These are phyloP conservation scores for Oryzias celebensis DNA, from an alignment of 2,113 vertebrate genomes.

Conservation along the genomic window DNA sequence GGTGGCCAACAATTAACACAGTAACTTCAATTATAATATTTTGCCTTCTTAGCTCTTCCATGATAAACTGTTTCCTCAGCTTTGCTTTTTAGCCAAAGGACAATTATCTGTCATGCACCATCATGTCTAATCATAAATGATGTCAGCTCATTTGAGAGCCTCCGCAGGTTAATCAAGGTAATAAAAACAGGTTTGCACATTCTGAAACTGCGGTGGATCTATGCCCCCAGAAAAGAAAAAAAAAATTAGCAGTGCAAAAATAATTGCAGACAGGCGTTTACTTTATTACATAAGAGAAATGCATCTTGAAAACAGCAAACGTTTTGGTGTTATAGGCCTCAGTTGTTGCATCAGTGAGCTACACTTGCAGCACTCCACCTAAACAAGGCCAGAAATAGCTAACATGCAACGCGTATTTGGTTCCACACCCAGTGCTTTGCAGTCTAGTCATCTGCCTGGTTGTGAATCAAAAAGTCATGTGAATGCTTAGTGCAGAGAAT, in stretches of 20 bases:
- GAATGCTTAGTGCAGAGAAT: constrained; percentile 27
- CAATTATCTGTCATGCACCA: constrained; percentile 4
- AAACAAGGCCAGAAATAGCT: constrained; percentile 46
- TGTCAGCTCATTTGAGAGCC: constrained; percentile 8
- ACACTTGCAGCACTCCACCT: constrained; percentile 37
- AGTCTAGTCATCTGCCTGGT: constrained; percentile 42
- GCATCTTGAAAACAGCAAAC: constrained; percentile 2
- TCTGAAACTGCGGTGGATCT: not conserved
- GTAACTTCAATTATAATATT: too few relatives aligned
- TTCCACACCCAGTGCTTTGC: constrained; percentile 34
- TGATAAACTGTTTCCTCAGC: too few relatives aligned
- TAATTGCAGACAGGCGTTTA: not conserved
- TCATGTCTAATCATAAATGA: constrained; percentile 12
- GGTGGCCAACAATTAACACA: too few relatives aligned
- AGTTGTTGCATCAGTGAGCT: not conserved
- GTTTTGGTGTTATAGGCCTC: too few relatives aligned
- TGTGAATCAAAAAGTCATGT: constrained; percentile 48
- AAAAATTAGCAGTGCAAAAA: not conserved
- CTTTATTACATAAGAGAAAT: not conserved
- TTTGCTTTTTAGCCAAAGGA: not conserved
- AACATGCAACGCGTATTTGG: constrained; percentile 26
- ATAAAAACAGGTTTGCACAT: constrained; percentile 1
- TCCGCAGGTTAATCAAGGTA: constrained; percentile 4
- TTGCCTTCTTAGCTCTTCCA: too few relatives aligned
- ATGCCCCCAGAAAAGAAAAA: not conserved